phyloP scores from a whole-genome alignment of 2,113 vertebrate species.

The Corythornis cristatus region DNA sequence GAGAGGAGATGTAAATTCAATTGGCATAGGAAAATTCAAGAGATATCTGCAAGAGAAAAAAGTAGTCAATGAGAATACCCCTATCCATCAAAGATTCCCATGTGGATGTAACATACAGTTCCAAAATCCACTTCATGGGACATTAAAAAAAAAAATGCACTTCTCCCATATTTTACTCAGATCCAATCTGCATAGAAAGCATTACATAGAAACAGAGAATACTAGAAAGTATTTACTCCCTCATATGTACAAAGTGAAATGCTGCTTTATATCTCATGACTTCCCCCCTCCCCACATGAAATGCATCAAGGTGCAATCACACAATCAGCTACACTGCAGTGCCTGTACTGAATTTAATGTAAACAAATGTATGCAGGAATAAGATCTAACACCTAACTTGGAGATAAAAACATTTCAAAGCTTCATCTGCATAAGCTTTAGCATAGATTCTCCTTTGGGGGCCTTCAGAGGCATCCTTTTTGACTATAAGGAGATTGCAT shows the following conservation, averaged over 20 bases:
- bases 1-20: slow-evolving; percentile 78
- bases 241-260: not conserved
- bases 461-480: not conserved
- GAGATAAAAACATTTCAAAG: not conserved
- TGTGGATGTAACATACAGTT: not conserved
- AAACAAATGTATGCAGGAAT: not conserved
- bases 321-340: not conserved
- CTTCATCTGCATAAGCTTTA: not conserved
- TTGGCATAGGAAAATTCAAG: slow-evolving; percentile 84
- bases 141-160: not conserved
- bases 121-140: accelerated
- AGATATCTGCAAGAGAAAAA: slow-evolving; percentile 78
- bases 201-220: not conserved
- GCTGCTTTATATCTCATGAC: not conserved
- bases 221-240: not conserved
- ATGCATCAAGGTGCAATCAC: not conserved
- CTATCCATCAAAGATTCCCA: not conserved
- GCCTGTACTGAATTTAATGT: not conserved
- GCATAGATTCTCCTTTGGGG: not conserved
- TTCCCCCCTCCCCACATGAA: not conserved
- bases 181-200: not conserved
- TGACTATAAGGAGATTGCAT: not conserved
- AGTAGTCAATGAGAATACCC: not conserved
- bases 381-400: not conserved
- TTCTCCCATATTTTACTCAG: not conserved